Conservation (phyloP, 2,113 vertebrate genomes). For the Larimichthys polyactis region DNA sequence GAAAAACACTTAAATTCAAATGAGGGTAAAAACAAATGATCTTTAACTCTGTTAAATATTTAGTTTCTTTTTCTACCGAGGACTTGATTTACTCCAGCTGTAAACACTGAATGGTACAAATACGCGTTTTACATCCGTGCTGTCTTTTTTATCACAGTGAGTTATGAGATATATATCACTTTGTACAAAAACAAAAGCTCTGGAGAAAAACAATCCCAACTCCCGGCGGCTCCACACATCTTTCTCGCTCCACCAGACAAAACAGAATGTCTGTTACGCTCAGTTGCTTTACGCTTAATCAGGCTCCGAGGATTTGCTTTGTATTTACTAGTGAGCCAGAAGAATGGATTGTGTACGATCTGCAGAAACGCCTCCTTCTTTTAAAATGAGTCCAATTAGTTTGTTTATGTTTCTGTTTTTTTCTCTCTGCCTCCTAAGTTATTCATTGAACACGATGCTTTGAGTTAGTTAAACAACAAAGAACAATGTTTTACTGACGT, state of each 20-base stretch:
- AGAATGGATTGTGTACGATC: neutral
- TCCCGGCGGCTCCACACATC: neutral
- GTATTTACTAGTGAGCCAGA: slow-evolving; percentile 21
- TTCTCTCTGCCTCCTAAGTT: neutral
- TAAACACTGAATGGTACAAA: neutral
- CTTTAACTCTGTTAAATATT: neutral
- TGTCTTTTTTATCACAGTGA: slow-evolving; percentile 3
- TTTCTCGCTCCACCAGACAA: slow-evolving; percentile 9
- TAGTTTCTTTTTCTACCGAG: neutral
- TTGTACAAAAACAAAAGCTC: slow-evolving; percentile 15
- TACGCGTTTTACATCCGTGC: neutral
- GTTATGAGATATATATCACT: slow-evolving; percentile 5
- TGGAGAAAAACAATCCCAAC: neutral
- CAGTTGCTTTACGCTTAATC: slow-evolving; percentile 19
- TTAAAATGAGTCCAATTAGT: slow-evolving; percentile 19
- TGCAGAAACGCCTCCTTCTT: slow-evolving; percentile 21
- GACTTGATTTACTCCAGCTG: neutral
- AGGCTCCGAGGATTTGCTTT: slow-evolving; percentile 12
- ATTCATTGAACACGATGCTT: slow-evolving; percentile 6
- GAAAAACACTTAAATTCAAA: neutral
- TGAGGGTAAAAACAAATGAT: neutral
- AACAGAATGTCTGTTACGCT: slow-evolving; percentile 15
- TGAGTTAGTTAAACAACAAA: neutral
- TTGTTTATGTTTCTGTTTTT: neutral
- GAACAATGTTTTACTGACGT: neutral